Evolutionary conservation across 1,140 invertebrate genomes (phyloP), one percentile per base, ranked within the genome.

Genomic region (Mya arenaria): DNA sequence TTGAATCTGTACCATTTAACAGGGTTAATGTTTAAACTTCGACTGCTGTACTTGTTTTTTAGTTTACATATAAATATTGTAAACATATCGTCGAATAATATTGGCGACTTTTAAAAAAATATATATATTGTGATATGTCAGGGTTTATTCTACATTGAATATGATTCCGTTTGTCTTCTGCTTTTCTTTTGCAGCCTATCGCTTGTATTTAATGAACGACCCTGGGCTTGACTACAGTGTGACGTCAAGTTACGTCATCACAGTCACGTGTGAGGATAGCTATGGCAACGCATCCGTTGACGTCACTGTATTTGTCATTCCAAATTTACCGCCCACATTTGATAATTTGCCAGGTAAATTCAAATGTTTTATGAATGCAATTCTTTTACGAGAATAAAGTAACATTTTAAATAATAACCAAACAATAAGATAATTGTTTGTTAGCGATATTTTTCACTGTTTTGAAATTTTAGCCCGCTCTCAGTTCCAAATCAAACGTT

Each of bases 281-380:
- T 56, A 37, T 15, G 71, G 71, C 3, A 15, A 41, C 10, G 55
- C 71, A 15, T 13, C 52, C 25, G 34, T 48, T 5, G 32, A 32
- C 52, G 10, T 73, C 25, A 23, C 28, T n/a, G 36, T 73, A 0
- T 56, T 23, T 37, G 32, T 73, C 19, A 13, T 39, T 6, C 71
- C 71, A 56, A 73, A 73, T 25, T 13, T 15, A 28, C 41, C 71
- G 23, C 71, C 71, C 36, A 23, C 30, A 19, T 58, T 73, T 34
- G 58, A 44, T 3, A 73, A 73, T 39, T 34, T 73, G 23, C 71
- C 71, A 56, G 52, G 71, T 58, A 60, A 73, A 13, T 55, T n/a
- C n/a, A 55, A 32, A 0, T 25, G 10, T 52, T n/a, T 52, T n/a
- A 1, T 52, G 48, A 23, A 52, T 52, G 19, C 1, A 52, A n/a